A percentile compares a stretch with the other conserved stretches of the same genome.
phyloP scores from a whole-genome alignment of 2,113 vertebrate species.

The Ceyx margarethae region DNA sequence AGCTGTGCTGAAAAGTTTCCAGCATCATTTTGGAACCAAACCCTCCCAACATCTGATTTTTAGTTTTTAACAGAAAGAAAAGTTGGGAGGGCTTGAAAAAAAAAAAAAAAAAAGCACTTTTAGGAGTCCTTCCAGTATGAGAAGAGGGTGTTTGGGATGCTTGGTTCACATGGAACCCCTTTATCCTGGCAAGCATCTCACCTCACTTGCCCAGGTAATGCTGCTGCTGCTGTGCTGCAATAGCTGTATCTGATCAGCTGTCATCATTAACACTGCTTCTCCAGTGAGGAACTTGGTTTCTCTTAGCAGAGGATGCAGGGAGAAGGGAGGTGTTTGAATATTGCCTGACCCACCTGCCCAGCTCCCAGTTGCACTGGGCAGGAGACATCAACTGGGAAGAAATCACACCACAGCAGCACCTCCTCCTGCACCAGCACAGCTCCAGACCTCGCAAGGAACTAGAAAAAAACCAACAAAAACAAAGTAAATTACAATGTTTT shows the following conservation, averaged over 20 bases:
- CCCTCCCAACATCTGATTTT: neutral
- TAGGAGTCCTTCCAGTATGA: neutral
- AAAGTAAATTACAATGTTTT: neutral
- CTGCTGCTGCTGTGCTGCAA: neutral
- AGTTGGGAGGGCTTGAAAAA: too few relatives aligned
- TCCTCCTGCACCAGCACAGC: neutral
- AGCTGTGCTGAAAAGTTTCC: neutral
- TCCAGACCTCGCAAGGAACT: neutral
- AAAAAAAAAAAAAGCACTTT: neutral
- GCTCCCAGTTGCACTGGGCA: neutral
- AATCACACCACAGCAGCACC: neutral
- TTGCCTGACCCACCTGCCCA: neutral
- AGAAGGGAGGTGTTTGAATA: rapidly evolving
- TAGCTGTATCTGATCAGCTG: neutral
- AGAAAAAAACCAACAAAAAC: neutral
- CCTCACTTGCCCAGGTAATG: neutral
- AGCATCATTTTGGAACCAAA: neutral
- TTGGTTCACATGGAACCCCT: neutral
- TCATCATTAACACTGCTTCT: neutral
- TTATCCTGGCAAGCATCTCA: neutral
- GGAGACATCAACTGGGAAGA: neutral
- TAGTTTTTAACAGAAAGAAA: too few relatives aligned
- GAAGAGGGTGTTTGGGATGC: neutral
- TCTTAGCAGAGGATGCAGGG: neutral
- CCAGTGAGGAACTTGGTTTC: neutral